A percentile compares a stretch with the other conserved stretches of the same genome.
phyloP scores from a whole-genome alignment of 2,888 invertebrate genomes.

The Vannuccia rotundouncinata region DNA sequence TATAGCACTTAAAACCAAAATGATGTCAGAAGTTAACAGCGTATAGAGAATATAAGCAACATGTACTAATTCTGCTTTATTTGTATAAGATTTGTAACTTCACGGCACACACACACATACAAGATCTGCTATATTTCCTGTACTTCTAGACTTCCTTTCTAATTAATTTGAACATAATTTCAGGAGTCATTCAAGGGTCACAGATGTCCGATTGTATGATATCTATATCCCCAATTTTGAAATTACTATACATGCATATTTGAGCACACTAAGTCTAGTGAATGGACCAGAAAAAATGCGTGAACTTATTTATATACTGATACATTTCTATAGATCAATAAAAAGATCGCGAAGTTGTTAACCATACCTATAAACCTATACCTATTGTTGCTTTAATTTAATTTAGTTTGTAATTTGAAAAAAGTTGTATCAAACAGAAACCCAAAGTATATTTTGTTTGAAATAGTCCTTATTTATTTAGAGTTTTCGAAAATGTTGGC shows the following conservation, averaged over 20 bases:
- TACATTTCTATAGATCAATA: neutral
- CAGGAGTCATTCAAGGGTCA: neutral
- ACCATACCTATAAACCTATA: neutral
- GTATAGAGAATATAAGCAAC: neutral
- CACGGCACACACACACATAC: neutral
- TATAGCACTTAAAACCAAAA: no score
- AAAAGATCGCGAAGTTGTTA: neutral
- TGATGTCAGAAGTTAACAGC: no score
- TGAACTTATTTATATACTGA: neutral
- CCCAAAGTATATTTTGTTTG: no score
- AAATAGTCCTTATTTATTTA: no score
- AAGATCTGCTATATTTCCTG: neutral
- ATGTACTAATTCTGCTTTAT: neutral
- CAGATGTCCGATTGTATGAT: neutral
- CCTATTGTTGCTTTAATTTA: no score
- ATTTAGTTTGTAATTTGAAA: no score
- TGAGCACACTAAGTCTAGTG: neutral
- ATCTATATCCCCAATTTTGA: neutral
- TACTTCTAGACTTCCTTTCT: neutral
- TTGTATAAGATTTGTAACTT: neutral
- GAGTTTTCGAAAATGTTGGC: no score
- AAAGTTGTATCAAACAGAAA: no score
- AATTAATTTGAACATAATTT: neutral
- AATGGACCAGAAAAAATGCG: neutral
- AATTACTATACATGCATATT: neutral